These are phyloP conservation scores for Meganola albula DNA, from an alignment of 2,888 invertebrate genomes.

Conservation along the genomic window DNA sequence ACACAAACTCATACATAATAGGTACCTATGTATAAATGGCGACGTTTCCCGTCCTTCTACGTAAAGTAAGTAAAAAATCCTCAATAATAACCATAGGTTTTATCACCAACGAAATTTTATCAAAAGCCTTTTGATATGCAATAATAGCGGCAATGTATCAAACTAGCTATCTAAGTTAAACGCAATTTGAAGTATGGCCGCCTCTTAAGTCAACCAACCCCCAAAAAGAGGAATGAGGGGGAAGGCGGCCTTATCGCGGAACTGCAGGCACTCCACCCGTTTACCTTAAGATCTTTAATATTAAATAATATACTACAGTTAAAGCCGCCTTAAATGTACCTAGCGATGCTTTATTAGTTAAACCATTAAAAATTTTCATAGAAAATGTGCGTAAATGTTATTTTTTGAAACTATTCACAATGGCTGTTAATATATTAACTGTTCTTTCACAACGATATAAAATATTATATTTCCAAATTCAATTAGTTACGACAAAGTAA, in stretches of 20 bases:
- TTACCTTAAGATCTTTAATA: conserved; percentile 78
- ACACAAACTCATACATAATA: too few relatives aligned
- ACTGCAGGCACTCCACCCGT: conserved; percentile 73
- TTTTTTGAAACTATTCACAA: too few relatives aligned
- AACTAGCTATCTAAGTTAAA: conserved; percentile 75
- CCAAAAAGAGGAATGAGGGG: conserved; percentile 45
- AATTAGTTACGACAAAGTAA: too few relatives aligned
- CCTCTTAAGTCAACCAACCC: conserved; percentile 67
- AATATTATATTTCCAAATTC: too few relatives aligned
- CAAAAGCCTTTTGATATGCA: conserved; percentile 68
- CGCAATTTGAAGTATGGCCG: conserved; percentile 75
- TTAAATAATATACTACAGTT: conserved; percentile 74
- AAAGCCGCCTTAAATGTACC: conserved; percentile 57
- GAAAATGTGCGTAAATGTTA: too few relatives aligned
- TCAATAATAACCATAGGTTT: conserved; percentile 37
- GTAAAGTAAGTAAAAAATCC: conserved; percentile 36
- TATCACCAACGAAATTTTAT: conserved; percentile 56
- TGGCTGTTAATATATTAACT: too few relatives aligned
- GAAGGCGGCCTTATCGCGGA: conserved; percentile 67
- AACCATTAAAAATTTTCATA: conserved; percentile 22
- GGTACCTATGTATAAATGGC: conserved; percentile 25
- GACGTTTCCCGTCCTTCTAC: conserved; percentile 23
- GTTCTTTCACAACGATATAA: too few relatives aligned
- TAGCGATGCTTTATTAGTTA: conserved; percentile 48
- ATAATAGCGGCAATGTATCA: conserved; percentile 73